phyloP scores from a whole-genome alignment of 2,888 invertebrate genomes.

The Ceraclea dissimilis region DNA sequence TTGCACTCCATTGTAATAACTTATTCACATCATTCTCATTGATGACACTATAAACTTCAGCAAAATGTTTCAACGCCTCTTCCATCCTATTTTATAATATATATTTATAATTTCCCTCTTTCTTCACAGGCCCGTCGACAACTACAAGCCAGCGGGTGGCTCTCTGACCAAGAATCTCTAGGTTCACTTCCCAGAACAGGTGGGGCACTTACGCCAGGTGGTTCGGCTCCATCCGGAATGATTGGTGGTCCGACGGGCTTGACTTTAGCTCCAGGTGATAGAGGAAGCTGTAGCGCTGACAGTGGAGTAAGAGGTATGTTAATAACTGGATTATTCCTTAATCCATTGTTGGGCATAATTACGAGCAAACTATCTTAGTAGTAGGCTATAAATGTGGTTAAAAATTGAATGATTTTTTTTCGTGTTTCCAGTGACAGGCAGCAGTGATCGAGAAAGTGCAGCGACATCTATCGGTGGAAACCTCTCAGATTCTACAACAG shows the following conservation, averaged over 20 bases:
- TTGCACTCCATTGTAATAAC: no score
- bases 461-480: constrained; percentile 77
- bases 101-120: constrained; percentile 13
- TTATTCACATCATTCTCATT: no score
- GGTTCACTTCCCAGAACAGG: constrained; percentile 58
- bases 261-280: constrained; percentile 52
- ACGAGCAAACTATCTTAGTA: no score
- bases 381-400: no score
- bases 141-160: constrained; percentile 66
- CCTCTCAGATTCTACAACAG: constrained; percentile 70
- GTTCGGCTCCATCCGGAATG: constrained; percentile 32
- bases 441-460: constrained; percentile 72
- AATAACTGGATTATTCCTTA: not conserved
- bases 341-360: not conserved
- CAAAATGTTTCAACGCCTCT: no score
- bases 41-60: no score
- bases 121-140: constrained; percentile 71
- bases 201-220: constrained; percentile 51
- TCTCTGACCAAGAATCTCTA: constrained; percentile 78
- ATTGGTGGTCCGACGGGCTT: constrained; percentile 45
- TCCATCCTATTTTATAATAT: no score
- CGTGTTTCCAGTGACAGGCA: constrained; percentile 40
- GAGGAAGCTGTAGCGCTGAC: constrained; percentile 81
- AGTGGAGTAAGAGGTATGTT: constrained; percentile 66
- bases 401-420: no score